A percentile compares a stretch with the other conserved stretches of the same genome.
These are phyloP conservation scores for Bombylius discolor DNA, from an alignment of 2,888 invertebrate genomes.

Conservation along the genomic window DNA sequence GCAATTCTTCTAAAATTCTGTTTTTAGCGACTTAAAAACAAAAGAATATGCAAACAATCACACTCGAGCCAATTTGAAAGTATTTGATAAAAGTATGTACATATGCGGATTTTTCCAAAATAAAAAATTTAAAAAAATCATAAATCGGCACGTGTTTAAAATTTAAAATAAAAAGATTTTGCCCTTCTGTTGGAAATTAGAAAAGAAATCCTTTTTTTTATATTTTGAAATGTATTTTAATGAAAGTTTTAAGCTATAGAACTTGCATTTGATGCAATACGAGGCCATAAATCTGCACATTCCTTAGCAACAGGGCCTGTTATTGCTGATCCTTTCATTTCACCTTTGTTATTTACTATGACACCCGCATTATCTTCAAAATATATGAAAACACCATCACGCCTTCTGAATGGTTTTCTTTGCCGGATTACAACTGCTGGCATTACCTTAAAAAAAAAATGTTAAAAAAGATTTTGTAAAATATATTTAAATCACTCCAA, in stretches of 20 bases:
- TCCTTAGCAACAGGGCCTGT: slow-evolving; percentile 99
- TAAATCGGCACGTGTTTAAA: neutral
- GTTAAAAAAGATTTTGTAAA: neutral
- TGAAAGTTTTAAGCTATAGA: slow-evolving; percentile 71
- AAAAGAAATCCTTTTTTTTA: neutral
- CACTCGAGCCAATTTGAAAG: too few species aligned
- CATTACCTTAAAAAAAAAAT: slow-evolving; percentile 61
- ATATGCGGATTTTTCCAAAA: too few species aligned
- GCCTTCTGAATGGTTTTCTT: slow-evolving; percentile 96
- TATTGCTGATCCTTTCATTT: slow-evolving; percentile 99
- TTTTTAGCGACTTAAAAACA: too few species aligned
- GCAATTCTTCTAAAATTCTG: too few species aligned
- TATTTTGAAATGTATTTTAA: neutral
- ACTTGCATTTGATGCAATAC: slow-evolving; percentile 98
- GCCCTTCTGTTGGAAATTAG: neutral
- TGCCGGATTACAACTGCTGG: slow-evolving; percentile 98
- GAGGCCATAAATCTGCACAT: slow-evolving; percentile 99
- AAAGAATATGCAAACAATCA: too few species aligned
- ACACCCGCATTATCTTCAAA: slow-evolving; percentile 99
- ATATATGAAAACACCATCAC: slow-evolving; percentile 97
- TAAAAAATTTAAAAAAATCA: too few species aligned
- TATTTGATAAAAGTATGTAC: too few species aligned
- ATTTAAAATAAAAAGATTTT: neutral
- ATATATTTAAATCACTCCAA: neutral
- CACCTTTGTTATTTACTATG: slow-evolving; percentile 99